Percentiles rank a stretch among this genome's conserved stretches.
Evolutionary conservation across 2,888 invertebrate species (phyloP).

Genomic region (Eulithis testata): DNA sequence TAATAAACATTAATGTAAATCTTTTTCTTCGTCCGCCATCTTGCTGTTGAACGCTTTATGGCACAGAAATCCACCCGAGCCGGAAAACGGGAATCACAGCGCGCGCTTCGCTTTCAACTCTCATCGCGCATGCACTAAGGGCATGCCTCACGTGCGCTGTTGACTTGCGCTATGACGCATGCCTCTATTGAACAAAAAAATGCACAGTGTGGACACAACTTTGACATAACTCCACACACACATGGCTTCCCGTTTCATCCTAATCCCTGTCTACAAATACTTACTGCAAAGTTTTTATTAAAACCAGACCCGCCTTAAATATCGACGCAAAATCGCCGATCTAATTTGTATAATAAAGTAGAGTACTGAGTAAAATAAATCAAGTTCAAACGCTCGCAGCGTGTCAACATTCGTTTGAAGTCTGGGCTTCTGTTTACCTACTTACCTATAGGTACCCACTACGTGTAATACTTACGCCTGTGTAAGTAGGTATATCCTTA

Average conservation of each 20-base stretch:
- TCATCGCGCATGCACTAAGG: no score
- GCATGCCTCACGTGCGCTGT: no score
- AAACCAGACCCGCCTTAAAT: slow-evolving; percentile 8
- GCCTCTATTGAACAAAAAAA: no score
- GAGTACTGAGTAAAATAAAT: slow-evolving; percentile 21
- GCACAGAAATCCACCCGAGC: no score
- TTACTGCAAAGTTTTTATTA: slow-evolving; percentile 1
- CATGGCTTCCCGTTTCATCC: neutral
- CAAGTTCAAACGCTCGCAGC: slow-evolving; percentile 21
- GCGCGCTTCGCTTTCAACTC: no score
- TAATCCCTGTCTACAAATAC: neutral
- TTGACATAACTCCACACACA: neutral
- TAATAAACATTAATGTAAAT: no score
- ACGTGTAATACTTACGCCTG: slow-evolving; percentile 2
- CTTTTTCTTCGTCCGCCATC: no score
- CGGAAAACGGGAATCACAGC: no score
- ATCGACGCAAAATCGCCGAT: slow-evolving; percentile 9
- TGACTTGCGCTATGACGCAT: no score
- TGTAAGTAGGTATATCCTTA: neutral
- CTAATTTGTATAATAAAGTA: slow-evolving; percentile 21
- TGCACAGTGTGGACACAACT: no score
- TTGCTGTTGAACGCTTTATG: no score
- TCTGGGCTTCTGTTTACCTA: slow-evolving; percentile 19
- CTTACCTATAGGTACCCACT: neutral
- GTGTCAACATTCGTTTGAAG: slow-evolving; percentile 28